These are phyloP conservation scores for Sebastes baramenuke DNA, from an alignment of 2,797 vertebrate species.

Conservation along the genomic window DNA sequence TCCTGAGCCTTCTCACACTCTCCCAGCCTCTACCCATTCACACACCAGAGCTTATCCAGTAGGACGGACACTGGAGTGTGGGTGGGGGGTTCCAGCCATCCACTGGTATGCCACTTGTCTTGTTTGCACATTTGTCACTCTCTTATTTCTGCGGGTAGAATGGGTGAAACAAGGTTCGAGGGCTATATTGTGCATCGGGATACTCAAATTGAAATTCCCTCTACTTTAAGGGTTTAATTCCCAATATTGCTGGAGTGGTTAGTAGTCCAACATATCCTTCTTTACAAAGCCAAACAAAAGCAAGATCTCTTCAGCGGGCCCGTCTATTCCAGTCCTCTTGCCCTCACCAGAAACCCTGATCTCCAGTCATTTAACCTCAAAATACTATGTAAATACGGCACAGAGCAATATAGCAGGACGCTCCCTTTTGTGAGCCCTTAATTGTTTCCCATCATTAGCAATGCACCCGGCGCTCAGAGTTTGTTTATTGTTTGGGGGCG, in stretches of 20 bases:
- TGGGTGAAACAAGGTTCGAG: not conserved
- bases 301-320: conserved; percentile 22
- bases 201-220: conserved; percentile 29
- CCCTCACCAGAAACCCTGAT: conserved; percentile 32
- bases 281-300: conserved; percentile 53
- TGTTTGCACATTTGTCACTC: conserved; percentile 29
- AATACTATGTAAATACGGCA: conserved; percentile 52
- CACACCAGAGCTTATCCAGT: conserved; percentile 29
- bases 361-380: conserved; percentile 65
- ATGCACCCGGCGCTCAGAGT: conserved; percentile 56
- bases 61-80: conserved; percentile 6
- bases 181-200: not conserved
- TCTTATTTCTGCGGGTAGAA: not conserved
- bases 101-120: conserved; percentile 36
- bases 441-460: conserved; percentile 80
- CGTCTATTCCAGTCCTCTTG: conserved; percentile 12
- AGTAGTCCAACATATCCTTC: conserved; percentile 11
- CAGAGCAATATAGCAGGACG: conserved; percentile 46
- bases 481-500: conserved; percentile 62
- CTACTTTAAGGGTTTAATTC: conserved; percentile 38
- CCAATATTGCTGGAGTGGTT: not conserved
- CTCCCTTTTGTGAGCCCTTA: conserved; percentile 61
- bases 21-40: conserved; percentile 39
- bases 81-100: not conserved
- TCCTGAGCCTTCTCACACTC: conserved; percentile 45